Conservation (phyloP, 2,113 vertebrate species). For the Perognathus longimembris region DNA sequence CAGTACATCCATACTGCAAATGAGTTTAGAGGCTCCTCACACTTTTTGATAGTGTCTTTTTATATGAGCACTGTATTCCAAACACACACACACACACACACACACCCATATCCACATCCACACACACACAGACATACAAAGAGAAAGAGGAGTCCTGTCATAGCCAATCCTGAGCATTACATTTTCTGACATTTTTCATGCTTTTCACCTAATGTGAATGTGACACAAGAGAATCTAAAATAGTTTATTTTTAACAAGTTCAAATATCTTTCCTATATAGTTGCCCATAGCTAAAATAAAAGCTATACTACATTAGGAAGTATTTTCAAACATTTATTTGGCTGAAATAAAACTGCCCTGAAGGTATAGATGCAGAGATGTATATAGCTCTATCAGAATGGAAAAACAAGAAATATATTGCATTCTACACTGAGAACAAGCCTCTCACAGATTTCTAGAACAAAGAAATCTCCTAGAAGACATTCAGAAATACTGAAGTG, state of each 20-base stretch:
- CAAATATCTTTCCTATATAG: background rate
- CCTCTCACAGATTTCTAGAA: background rate
- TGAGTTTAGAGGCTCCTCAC: background rate
- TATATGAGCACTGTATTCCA: background rate
- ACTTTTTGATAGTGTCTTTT: background rate
- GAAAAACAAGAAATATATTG: background rate
- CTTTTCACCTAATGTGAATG: slow-evolving; percentile 30
- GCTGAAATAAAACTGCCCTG: slow-evolving; percentile 54
- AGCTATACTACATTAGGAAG: slow-evolving; percentile 4
- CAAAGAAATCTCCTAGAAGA: background rate
- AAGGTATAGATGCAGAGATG: background rate
- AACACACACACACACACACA: background rate
- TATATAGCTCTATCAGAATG: background rate
- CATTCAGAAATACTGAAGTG: background rate
- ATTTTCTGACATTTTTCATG: slow-evolving; percentile 54
- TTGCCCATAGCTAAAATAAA: slow-evolving; percentile 58
- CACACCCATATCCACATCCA: too few relatives aligned
- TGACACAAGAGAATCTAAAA: slow-evolving; percentile 48
- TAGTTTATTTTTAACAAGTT: slow-evolving; percentile 42
- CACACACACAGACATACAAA: background rate
- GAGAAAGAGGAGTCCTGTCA: background rate
- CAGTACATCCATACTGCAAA: slow-evolving; percentile 48
- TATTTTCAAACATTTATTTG: slow-evolving; percentile 62
- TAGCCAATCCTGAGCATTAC: background rate
- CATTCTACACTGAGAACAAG: background rate